These are phyloP conservation scores for Varanus salvator DNA, from an alignment of 2,113 vertebrate species.

Conservation along the genomic window DNA sequence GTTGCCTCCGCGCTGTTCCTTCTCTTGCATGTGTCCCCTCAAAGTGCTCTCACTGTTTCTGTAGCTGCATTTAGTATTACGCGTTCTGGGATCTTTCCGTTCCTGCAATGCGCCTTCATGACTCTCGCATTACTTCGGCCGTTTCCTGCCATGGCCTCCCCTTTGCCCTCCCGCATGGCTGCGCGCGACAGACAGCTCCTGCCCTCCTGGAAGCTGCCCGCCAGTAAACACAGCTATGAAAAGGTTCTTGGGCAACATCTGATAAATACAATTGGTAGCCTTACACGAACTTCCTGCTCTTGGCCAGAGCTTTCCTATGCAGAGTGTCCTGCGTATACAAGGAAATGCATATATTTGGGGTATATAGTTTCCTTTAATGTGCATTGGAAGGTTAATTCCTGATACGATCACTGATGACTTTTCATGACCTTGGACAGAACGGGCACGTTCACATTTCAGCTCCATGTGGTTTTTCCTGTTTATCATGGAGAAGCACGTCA, in stretches of 20 bases:
- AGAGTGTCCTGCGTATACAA: conserved; percentile 63
- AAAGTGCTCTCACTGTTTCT: background rate
- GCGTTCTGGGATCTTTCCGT: background rate
- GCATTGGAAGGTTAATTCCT: conserved; percentile 67
- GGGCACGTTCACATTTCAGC: conserved; percentile 30
- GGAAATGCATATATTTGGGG: conserved; percentile 67
- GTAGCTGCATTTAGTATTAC: background rate
- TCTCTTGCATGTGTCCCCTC: background rate
- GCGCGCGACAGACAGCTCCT: conserved; percentile 4
- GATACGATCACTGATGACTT: conserved; percentile 70
- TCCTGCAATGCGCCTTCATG: background rate
- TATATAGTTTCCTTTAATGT: conserved; percentile 55
- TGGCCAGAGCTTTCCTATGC: conserved; percentile 70
- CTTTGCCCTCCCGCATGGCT: background rate
- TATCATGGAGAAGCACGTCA: background rate
- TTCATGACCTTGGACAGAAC: conserved; percentile 60
- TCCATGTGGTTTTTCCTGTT: conserved; percentile 36
- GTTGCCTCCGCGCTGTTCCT: background rate
- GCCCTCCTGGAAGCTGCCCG: conserved; percentile 53
- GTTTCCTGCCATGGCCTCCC: background rate
- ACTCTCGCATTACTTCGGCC: background rate
- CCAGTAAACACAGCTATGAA: conserved; percentile 62
- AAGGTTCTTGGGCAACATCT: conserved; percentile 59
- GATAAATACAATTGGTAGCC: conserved; percentile 67
- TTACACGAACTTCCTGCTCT: conserved; percentile 61